A percentile compares a stretch with the other conserved stretches of the same genome.
These are phyloP conservation scores for Denticeps clupeoides DNA, from an alignment of 2,797 vertebrate species.

Conservation along the genomic window DNA sequence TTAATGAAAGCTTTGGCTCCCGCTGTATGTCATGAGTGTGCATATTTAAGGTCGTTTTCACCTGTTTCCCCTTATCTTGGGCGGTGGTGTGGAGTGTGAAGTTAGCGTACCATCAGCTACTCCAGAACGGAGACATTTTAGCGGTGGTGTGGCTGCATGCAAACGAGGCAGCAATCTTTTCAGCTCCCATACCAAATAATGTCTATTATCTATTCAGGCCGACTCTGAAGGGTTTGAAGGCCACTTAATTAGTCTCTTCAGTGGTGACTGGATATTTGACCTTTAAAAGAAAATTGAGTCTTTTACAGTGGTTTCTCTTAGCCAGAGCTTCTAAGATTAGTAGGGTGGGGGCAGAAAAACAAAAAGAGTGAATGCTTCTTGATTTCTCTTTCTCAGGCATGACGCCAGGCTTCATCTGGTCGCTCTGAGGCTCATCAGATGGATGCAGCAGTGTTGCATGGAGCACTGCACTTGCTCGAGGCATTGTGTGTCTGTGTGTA, in stretches of 20 bases:
- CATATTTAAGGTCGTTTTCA: conserved; percentile 8
- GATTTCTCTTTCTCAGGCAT: conserved; percentile 23
- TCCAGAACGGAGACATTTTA: conserved; percentile 26
- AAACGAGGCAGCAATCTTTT: conserved; percentile 23
- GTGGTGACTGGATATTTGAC: conserved; percentile 39
- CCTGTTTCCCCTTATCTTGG: background rate
- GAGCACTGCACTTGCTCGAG: conserved; percentile 6
- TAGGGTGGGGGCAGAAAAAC: conserved; percentile 18
- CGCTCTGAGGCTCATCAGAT: conserved; percentile 12
- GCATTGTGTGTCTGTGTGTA: conserved; percentile 6
- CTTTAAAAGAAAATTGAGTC: conserved; percentile 41
- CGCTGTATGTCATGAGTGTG: conserved; percentile 2
- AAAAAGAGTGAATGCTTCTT: conserved; percentile 14
- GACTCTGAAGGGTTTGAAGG: conserved; percentile 31
- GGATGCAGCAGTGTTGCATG: background rate
- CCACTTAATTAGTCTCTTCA: conserved; percentile 38
- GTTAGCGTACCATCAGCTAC: conserved; percentile 22
- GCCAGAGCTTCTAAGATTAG: conserved; percentile 24
- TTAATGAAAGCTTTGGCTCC: conserved; percentile 1
- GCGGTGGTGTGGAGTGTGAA: conserved; percentile 18
- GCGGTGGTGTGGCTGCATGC: conserved; percentile 19
- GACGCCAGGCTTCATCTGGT: conserved; percentile 13
- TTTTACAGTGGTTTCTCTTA: conserved; percentile 34
- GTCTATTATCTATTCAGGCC: conserved; percentile 34
- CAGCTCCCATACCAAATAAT: conserved; percentile 19